phyloP scores from a whole-genome alignment of 2,888 invertebrate species.

The Sarcophaga subvicina region DNA sequence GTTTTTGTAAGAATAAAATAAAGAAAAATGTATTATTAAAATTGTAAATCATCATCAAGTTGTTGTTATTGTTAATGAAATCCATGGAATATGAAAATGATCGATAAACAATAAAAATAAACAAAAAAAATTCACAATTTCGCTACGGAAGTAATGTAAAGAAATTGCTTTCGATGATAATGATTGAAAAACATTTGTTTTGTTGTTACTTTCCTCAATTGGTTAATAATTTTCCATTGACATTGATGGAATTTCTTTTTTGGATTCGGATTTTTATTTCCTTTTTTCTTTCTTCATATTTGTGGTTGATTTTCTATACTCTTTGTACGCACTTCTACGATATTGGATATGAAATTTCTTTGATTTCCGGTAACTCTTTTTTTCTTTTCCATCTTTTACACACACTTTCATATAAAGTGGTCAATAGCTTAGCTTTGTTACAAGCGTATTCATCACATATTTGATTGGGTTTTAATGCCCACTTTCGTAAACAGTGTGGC shows the following conservation, averaged over 20 bases:
- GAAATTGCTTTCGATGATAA: conserved; percentile 20
- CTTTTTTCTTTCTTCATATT: conserved; percentile 14
- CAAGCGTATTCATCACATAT: conserved; percentile 35
- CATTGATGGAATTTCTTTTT: conserved; percentile 47
- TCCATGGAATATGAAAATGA: conserved; percentile 14
- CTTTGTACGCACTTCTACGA: neutral
- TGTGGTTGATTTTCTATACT: neutral
- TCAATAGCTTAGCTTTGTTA: conserved; percentile 29
- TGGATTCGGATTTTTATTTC: conserved; percentile 45
- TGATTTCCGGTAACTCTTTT: neutral
- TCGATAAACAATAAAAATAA: neutral
- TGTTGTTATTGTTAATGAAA: neutral
- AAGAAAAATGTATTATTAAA: conserved; percentile 42
- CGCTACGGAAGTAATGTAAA: conserved; percentile 34
- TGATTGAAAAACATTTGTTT: neutral
- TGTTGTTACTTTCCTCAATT: conserved; percentile 24
- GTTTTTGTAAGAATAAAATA: conserved; percentile 37
- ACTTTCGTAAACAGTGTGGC: neutral
- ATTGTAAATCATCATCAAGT: neutral
- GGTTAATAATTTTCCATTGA: conserved; percentile 34
- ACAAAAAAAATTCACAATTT: conserved; percentile 1
- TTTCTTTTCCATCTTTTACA: conserved; percentile 5
- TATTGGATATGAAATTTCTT: neutral
- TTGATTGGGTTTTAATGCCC: conserved; percentile 17
- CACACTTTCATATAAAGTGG: conserved; percentile 26